These are phyloP conservation scores for Phalacrocorax aristotelis DNA, from an alignment of 2,113 vertebrate species.

Conservation along the genomic window DNA sequence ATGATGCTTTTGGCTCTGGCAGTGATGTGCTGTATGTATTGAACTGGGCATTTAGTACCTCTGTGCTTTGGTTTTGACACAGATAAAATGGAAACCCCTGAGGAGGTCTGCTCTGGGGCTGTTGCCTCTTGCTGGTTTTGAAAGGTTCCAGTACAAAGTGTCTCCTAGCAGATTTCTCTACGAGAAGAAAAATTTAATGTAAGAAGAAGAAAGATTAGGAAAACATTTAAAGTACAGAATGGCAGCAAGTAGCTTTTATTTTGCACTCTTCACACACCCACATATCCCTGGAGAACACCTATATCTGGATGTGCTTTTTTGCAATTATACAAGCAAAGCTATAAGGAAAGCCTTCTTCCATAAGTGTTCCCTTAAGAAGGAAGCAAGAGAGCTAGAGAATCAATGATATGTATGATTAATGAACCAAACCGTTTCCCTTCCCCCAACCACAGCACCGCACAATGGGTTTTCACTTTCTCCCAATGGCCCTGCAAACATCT, in stretches of 20 bases:
- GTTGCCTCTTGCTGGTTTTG: neutral
- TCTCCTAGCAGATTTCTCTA: neutral
- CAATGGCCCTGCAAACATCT: neutral
- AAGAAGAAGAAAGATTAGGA: neutral
- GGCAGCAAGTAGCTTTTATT: neutral
- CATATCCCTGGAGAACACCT: neutral
- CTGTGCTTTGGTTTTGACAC: neutral
- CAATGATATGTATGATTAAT: neutral
- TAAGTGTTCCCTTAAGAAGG: neutral
- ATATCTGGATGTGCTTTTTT: neutral
- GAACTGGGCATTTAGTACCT: neutral
- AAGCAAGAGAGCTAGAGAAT: neutral
- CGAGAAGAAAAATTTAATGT: neutral
- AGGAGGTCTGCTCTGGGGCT: neutral
- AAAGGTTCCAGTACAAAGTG: neutral
- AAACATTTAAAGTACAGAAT: neutral
- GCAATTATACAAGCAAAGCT: neutral
- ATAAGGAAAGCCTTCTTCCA: neutral
- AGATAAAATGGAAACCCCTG: neutral
- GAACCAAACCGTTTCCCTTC: neutral
- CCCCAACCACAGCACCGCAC: neutral
- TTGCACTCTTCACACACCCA: neutral
- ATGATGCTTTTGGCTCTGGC: neutral
- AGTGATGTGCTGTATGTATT: neutral
- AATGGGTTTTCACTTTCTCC: slow-evolving; percentile 27